phyloP scores from a whole-genome alignment of 2,113 vertebrate genomes.

The Procapra przewalskii region DNA sequence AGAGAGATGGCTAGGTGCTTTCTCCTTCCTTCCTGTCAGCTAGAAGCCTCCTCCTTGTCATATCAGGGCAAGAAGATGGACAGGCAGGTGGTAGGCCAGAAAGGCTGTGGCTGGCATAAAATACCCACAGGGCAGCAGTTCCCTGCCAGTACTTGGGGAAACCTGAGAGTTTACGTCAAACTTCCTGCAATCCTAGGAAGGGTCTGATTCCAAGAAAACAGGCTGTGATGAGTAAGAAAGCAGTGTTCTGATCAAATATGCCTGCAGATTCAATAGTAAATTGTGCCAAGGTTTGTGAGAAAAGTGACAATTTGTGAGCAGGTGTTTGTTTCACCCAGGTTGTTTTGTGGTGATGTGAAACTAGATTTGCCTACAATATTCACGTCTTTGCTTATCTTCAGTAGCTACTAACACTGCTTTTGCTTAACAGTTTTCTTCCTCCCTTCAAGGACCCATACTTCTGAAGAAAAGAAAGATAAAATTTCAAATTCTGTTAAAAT shows the following conservation, averaged over 20 bases:
- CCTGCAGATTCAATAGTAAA: not conserved
- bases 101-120: not conserved
- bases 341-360: not conserved
- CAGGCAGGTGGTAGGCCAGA: not conserved
- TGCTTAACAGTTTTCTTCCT: not conserved
- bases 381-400: not conserved
- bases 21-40: not conserved
- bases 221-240: not conserved
- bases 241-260: not conserved
- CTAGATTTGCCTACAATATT: not conserved
- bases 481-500: not conserved
- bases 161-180: not conserved
- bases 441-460: not conserved
- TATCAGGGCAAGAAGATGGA: not conserved
- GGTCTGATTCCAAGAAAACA: conserved; percentile 10
- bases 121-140: not conserved
- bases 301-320: conserved; percentile 21
- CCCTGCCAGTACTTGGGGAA: not conserved
- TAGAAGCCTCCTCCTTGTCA: not conserved
- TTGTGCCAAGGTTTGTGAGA: not conserved
- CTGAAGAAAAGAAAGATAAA: not conserved
- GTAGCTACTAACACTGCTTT: not conserved
- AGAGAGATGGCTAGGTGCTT: not conserved
- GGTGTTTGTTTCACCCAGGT: not conserved
- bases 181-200: not conserved